These are phyloP conservation scores for Channallabes apus DNA, from an alignment of 2,797 vertebrate species.

Conservation along the genomic window DNA sequence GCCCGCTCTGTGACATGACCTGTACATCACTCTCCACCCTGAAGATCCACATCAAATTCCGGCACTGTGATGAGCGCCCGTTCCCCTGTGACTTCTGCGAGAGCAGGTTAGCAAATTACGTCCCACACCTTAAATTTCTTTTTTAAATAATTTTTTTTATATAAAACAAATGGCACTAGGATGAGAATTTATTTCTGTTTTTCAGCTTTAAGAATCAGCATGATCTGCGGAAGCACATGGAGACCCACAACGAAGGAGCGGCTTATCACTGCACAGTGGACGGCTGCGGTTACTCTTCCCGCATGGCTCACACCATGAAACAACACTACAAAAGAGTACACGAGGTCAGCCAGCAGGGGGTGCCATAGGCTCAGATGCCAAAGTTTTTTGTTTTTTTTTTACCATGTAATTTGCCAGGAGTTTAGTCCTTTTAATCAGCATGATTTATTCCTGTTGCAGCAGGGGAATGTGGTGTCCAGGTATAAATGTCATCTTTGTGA, in stretches of 20 bases:
- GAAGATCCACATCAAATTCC: constrained; percentile 76
- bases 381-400: background rate
- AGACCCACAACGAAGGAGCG: constrained; percentile 76
- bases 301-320: constrained; percentile 68
- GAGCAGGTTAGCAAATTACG: constrained; percentile 61
- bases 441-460: constrained; percentile 37
- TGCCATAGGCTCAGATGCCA: background rate
- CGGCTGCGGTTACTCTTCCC: constrained; percentile 76
- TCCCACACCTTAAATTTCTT: too few relatives aligned
- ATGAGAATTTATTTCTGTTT: background rate
- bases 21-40: constrained; percentile 75
- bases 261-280: constrained; percentile 76
- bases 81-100: constrained; percentile 78
- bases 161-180: background rate
- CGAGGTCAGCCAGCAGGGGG: constrained; percentile 63
- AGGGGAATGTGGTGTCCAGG: constrained; percentile 73
- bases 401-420: background rate
- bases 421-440: background rate
- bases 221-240: constrained; percentile 78
- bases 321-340: constrained; percentile 74
- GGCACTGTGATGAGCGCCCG: constrained; percentile 74
- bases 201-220: constrained; percentile 77
- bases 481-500: constrained; percentile 80
- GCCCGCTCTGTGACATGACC: constrained; percentile 71
- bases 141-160: too few relatives aligned